Conservation (phyloP, 1,140 invertebrate species). For the Mya arenaria region DNA sequence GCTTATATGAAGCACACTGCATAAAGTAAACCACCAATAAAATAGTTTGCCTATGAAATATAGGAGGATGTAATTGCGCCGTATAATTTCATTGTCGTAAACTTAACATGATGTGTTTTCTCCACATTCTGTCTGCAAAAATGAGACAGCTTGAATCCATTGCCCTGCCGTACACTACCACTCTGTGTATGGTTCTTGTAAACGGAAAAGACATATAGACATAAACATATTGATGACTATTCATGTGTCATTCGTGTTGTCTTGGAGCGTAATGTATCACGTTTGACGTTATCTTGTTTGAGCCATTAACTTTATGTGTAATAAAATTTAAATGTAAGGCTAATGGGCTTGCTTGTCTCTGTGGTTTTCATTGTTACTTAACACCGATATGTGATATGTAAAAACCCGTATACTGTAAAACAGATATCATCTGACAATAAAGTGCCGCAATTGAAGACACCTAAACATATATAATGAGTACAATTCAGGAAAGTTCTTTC, state of each 20-base stretch:
- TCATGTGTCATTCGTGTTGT: neutral
- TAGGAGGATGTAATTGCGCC: slow-evolving; percentile 36
- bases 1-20: slow-evolving; percentile 31
- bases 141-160: slow-evolving; percentile 28
- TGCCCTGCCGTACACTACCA: slow-evolving; percentile 12
- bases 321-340: neutral
- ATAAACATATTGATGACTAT: neutral
- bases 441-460: neutral
- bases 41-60: neutral
- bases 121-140: slow-evolving; percentile 37
- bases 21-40: slow-evolving; percentile 20
- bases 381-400: neutral
- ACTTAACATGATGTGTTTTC: slow-evolving; percentile 30
- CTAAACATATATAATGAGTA: neutral
- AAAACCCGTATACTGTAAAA: neutral
- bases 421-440: too few species aligned
- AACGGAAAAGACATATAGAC: neutral
- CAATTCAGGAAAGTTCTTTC: neutral
- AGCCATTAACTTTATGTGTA: neutral
- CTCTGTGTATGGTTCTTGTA: slow-evolving; percentile 21
- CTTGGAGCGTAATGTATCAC: neutral
- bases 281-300: neutral
- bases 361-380: neutral
- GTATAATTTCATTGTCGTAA: slow-evolving; percentile 8
- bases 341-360: neutral